Evolutionary conservation across 1,140 invertebrate species (phyloP).

Genomic region (Gonatopus flavifemur): DNA sequence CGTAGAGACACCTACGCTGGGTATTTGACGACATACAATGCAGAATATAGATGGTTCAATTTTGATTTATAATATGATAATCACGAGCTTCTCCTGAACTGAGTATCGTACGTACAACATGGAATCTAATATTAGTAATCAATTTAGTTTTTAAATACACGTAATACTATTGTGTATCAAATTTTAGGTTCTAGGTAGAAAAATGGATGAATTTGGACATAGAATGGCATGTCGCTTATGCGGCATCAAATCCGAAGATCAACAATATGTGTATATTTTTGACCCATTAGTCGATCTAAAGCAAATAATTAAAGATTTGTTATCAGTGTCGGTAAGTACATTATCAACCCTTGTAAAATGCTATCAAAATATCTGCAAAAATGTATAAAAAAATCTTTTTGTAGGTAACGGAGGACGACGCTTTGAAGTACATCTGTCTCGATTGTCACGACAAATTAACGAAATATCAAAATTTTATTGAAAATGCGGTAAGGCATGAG

Average conservation of each 20-base stretch:
- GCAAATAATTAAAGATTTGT: conserved; percentile 25
- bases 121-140: no score
- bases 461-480: conserved; percentile 21
- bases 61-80: no score
- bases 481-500: conserved; percentile 14
- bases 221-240: conserved; percentile 22
- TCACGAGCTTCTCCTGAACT: no score
- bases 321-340: conserved; percentile 24
- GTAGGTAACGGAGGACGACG: conserved; percentile 26
- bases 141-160: no score
- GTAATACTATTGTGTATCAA: no score
- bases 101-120: no score
- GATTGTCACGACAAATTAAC: conserved; percentile 22
- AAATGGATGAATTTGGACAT: conserved; percentile 10
- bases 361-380: neutral
- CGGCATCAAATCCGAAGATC: conserved; percentile 2
- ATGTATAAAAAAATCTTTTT: conserved; percentile 11
- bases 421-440: conserved; percentile 24
- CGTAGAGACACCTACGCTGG: no score
- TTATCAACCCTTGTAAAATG: neutral
- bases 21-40: no score
- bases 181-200: conserved; percentile 11
- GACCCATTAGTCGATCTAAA: conserved; percentile 16
- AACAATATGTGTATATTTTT: conserved; percentile 20
- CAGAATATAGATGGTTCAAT: no score